Base-by-base conservation (phyloP, 2,113 vertebrate species). In the Poicephalus gulielmi region DNA sequence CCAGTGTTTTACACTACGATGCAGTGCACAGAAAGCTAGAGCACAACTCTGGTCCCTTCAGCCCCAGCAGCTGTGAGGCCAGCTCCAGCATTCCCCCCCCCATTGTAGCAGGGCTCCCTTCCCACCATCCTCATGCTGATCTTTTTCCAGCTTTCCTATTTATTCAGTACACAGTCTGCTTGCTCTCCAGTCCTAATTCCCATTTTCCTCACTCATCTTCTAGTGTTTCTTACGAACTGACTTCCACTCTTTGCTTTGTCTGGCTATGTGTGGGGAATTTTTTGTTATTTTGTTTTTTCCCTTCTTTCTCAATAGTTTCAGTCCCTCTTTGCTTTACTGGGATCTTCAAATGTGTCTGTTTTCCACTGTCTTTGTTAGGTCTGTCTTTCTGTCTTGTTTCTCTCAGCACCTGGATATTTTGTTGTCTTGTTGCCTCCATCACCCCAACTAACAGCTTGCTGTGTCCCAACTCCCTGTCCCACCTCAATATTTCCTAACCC, bases 1-100 rank as follows among this genome's bases (percentile, higher is more conserved):
- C 31, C 37, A 3, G 30, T n/a, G 43, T 46, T 62, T 25, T 10
- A 7, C 7, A 1, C 6, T 33, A 3, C 2, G 6, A 1, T 1
- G 53, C 10, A 1, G 2, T 17, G 44, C 13, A 3, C 13, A 14
- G 37, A 13, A 5, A 15, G 35, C 62, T 44, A 57, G 19, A 47
- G 66, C 12, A 0, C 4, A 20, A 3, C 13, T 44, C 30, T 49
- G 37, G 4, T 15, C 3, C 33, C 14, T 46, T 24, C 25, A 23
- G 52, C 37, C 63, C 44, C 82, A 59, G 64, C 50, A 62, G 79
- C 33, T 46, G 19, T 35, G 13, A 39, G 68, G 10, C 15, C 63
- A 59, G 69, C 25, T 22, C 62, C 3, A 1, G 33, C 9, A 3
- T 4, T 7, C 19, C 31, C 12, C 66, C 66, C 53, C 60, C 39